Evolutionary conservation across 2,113 vertebrate genomes (phyloP).

Genomic region (Paradoxurus hermaphroditus): DNA sequence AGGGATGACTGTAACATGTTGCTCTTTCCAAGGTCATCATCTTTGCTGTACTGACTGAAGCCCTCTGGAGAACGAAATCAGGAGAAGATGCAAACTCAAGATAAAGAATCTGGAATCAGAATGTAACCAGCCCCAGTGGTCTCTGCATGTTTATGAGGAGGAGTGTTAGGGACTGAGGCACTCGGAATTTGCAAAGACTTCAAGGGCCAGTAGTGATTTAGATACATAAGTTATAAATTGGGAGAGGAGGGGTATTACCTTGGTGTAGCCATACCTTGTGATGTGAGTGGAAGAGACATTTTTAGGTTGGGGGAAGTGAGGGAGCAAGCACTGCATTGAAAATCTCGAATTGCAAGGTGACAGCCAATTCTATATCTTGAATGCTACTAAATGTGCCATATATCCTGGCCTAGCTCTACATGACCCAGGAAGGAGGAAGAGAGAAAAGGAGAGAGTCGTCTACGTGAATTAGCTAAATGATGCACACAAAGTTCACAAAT

Average conservation of each 20-base stretch:
- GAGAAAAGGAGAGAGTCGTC: not conserved
- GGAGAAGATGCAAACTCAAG: not conserved
- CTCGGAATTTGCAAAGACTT: not conserved
- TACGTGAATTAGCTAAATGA: not conserved
- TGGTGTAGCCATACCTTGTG: not conserved
- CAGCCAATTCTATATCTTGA: not conserved
- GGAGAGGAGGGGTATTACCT: not conserved
- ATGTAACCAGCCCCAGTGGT: not conserved
- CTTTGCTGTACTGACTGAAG: not conserved
- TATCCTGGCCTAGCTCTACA: not conserved
- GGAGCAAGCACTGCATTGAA: not conserved
- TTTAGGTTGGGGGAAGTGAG: not conserved
- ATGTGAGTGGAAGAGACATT: not conserved
- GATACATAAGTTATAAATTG: not conserved
- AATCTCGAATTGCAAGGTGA: not conserved
- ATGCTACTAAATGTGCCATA: not conserved
- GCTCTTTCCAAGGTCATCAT: not conserved
- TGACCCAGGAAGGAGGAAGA: slow-evolving; percentile 52
- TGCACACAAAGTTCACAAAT: not conserved
- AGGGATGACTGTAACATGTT: not conserved
- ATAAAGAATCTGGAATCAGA: not conserved
- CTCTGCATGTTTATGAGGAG: not conserved
- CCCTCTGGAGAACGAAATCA: not conserved
- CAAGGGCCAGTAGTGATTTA: not conserved
- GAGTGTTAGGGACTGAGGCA: not conserved